A percentile compares a stretch with the other conserved stretches of the same genome.
phyloP scores from a whole-genome alignment of 2,113 vertebrate genomes.

The Pan troglodytes region NHGRI_mPanTro3-v2.1_pri NC_072402.2:71336001-71336500 shows the following conservation, averaged over 20 bases:
- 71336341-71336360: background rate
- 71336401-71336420: background rate
- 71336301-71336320: background rate
- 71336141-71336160: background rate
- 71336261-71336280: background rate
- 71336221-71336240: background rate
- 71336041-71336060: background rate
- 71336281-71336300: background rate
- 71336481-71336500: background rate
- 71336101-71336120: background rate
- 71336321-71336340: background rate
- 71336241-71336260: background rate
- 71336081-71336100: background rate
- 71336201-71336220: background rate
- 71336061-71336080: background rate
- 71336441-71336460: too few relatives aligned
- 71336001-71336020: background rate
- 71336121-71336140: background rate
- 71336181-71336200: background rate
- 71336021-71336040: background rate
- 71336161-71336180: background rate
- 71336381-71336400: background rate
- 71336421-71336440: background rate
- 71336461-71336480: background rate
- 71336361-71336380: background rate